A percentile compares a stretch with the other conserved stretches of the same genome.
Evolutionary conservation across 2,888 invertebrate species (phyloP).

Genomic region (Elysia crispata): DNA sequence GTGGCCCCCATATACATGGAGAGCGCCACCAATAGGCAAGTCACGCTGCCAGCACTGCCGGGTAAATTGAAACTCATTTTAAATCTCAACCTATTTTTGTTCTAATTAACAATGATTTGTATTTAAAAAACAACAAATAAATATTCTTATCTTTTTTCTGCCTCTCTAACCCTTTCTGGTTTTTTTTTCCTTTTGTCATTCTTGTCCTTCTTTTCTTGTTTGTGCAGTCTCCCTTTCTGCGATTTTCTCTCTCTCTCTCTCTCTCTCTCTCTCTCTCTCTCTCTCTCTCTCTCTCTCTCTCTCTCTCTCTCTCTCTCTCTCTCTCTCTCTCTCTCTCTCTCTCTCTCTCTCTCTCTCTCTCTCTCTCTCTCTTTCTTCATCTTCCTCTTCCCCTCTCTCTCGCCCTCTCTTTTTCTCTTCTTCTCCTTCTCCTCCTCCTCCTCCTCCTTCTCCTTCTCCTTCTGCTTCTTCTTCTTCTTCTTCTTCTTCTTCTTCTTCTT

Average conservation of each 20-base stretch:
- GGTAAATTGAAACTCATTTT: constrained; percentile 21
- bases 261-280: constrained; percentile 1
- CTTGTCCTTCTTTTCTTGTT: too few species aligned
- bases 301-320: not conserved
- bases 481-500: not conserved
- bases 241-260: too few species aligned
- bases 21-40: constrained; percentile 56
- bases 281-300: constrained; percentile 9
- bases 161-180: too few species aligned
- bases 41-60: constrained; percentile 63
- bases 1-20: constrained; percentile 68
- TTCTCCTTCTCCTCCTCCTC: not conserved
- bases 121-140: too few species aligned
- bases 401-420: too few species aligned
- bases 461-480: too few species aligned
- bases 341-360: not conserved
- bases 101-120: too few species aligned
- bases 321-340: not conserved
- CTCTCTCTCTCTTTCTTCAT: not conserved
- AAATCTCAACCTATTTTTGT: too few species aligned
- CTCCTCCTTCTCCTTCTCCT: not conserved
- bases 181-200: too few species aligned
- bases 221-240: too few species aligned
- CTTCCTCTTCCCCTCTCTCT: too few species aligned
- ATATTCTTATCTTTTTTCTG: too few species aligned